phyloP scores from a whole-genome alignment of 2,888 invertebrate genomes.

The Craniophora ligustri region DNA sequence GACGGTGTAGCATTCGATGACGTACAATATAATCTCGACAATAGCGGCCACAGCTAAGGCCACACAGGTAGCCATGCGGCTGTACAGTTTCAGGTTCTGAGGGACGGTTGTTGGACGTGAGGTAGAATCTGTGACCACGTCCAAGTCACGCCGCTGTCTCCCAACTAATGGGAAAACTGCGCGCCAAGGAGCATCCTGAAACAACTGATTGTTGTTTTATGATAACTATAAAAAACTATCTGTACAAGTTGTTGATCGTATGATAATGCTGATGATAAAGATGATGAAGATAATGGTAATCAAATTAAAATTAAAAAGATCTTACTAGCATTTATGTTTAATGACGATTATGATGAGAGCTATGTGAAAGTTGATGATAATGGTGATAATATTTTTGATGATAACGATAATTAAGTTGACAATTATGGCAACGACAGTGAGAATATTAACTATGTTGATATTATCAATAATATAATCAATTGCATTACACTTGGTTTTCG shows the following conservation, averaged over 20 bases:
- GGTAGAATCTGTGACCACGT: constrained; percentile 22
- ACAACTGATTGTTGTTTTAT: background rate
- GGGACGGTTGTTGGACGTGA: constrained; percentile 5
- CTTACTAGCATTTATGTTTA: too few species aligned
- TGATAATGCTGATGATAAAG: too few species aligned
- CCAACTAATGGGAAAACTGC: constrained; percentile 60
- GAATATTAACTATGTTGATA: too few species aligned
- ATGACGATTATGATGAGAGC: too few species aligned
- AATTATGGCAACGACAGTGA: too few species aligned
- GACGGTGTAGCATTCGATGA: constrained; percentile 62
- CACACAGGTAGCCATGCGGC: constrained; percentile 66
- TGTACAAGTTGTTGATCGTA: background rate
- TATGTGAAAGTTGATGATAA: too few species aligned
- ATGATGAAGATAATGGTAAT: too few species aligned
- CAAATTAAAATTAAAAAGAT: too few species aligned
- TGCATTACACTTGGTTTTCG: too few species aligned
- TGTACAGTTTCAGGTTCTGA: constrained; percentile 67
- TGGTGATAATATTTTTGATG: too few species aligned
- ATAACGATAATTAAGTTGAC: too few species aligned
- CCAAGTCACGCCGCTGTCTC: constrained; percentile 60
- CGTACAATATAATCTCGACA: constrained; percentile 71
- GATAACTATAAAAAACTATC: background rate
- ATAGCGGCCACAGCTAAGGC: constrained; percentile 69
- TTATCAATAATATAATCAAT: too few species aligned
- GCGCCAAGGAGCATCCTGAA: constrained; percentile 72